Conservation (phyloP, 2,888 invertebrate species). For the Agonum fuliginosum region DNA sequence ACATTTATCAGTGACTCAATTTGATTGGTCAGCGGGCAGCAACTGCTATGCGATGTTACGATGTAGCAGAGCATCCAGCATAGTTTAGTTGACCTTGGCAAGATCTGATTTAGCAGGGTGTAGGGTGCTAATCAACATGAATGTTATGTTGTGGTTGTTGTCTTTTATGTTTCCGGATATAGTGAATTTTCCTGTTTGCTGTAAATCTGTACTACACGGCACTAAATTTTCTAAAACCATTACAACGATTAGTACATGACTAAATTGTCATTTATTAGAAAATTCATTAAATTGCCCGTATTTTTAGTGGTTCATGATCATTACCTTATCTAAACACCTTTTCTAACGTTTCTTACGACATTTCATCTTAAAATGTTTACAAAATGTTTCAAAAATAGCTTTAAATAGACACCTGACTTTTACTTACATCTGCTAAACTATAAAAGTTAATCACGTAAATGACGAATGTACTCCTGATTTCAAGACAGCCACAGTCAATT, state of each 20-base stretch:
- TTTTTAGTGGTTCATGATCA: neutral
- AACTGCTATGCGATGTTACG: slow-evolving; percentile 20
- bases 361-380: neutral
- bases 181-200: slow-evolving; percentile 34
- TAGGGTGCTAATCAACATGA: slow-evolving; percentile 4
- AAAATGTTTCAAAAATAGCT: neutral
- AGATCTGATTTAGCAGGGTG: slow-evolving; percentile 31
- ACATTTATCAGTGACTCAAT: neutral
- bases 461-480: neutral
- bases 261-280: slow-evolving; percentile 43
- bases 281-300: slow-evolving; percentile 35
- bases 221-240: slow-evolving; percentile 35
- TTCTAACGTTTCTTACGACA: neutral
- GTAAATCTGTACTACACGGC: slow-evolving; percentile 28
- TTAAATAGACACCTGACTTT: too few relatives aligned
- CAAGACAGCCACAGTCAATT: neutral
- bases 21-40: slow-evolving; percentile 24
- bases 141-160: slow-evolving; percentile 14
- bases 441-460: neutral
- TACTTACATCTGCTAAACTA: too few relatives aligned
- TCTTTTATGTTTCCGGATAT: neutral
- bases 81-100: slow-evolving; percentile 10
- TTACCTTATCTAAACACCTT: neutral
- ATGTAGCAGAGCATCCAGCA: neutral
- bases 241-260: slow-evolving; percentile 15